Conservation (phyloP, 2,797 vertebrate species). For the Paratrypauchen microcephalus region DNA sequence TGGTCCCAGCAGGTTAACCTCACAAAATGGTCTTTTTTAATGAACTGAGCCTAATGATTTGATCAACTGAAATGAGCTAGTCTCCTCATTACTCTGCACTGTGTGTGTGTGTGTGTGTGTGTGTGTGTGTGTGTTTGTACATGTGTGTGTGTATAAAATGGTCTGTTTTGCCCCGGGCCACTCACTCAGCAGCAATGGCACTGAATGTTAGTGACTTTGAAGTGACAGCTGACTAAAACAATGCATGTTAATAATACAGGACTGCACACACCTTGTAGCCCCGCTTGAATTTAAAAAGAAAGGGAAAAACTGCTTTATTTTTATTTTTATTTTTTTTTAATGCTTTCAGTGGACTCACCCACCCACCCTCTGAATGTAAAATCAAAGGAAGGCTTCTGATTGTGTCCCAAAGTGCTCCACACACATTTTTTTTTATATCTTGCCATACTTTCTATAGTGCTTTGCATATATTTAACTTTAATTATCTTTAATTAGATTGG, state of each 20-base stretch:
- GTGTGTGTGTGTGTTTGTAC: conserved; percentile 22
- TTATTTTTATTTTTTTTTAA: neutral
- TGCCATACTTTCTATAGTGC: neutral
- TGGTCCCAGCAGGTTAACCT: conserved; percentile 12
- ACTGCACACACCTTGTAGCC: neutral
- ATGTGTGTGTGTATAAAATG: conserved; percentile 14
- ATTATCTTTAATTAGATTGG: too few species aligned
- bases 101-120: neutral
- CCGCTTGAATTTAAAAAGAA: neutral
- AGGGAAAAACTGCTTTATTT: neutral
- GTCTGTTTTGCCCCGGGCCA: conserved; percentile 10
- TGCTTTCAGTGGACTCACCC: neutral
- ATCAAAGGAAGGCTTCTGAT: neutral
- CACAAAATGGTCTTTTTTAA: conserved; percentile 13
- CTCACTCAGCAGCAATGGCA: neutral
- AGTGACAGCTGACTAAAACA: conserved; percentile 10
- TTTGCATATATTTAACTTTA: neutral
- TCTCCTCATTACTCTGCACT: conserved; percentile 12
- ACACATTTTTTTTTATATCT: neutral
- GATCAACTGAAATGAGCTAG: conserved; percentile 11
- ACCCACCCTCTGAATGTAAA: neutral
- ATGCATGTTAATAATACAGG: neutral
- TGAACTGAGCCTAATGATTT: conserved; percentile 11
- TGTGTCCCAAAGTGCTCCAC: neutral
- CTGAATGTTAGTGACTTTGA: conserved; percentile 7